These are phyloP conservation scores for Odontomyia ornata DNA, from an alignment of 2,888 invertebrate species.

Conservation along the genomic window DNA sequence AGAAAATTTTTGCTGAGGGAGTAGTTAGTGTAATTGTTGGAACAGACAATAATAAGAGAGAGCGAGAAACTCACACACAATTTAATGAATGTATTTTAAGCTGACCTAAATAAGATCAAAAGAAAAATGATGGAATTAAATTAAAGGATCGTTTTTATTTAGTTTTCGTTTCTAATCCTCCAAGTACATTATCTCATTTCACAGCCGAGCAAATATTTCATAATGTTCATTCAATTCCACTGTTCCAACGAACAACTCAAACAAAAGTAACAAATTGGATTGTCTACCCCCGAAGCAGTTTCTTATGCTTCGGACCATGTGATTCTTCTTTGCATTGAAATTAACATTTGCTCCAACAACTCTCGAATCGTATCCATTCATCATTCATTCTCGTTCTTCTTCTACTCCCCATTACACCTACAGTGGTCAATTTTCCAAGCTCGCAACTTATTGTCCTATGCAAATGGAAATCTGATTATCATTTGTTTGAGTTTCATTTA, in stretches of 20 bases:
- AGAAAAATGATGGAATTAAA: too few species aligned
- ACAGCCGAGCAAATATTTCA: not conserved
- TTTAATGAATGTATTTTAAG: too few species aligned
- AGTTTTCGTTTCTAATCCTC: too few species aligned
- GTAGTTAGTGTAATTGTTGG: too few species aligned
- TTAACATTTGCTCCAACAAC: not conserved
- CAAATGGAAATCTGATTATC: constrained; percentile 48
- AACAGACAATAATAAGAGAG: too few species aligned
- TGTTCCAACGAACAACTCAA: not conserved
- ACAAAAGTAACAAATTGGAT: constrained; percentile 7
- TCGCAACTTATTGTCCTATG: constrained; percentile 41
- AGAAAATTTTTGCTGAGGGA: too few species aligned
- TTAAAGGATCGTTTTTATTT: too few species aligned
- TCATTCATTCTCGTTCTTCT: not conserved
- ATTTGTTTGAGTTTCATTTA: constrained; percentile 46
- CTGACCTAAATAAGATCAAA: too few species aligned
- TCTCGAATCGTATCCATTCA: not conserved
- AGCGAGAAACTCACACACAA: too few species aligned
- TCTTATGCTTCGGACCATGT: not conserved
- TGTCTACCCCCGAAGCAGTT: not conserved
- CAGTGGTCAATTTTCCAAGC: not conserved
- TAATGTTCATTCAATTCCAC: not conserved
- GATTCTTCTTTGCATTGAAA: not conserved
- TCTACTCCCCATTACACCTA: not conserved
- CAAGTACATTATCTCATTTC: too few species aligned